These are phyloP conservation scores for Synchiropus splendidus DNA, from an alignment of 2,113 vertebrate species.

Conservation along the genomic window DNA sequence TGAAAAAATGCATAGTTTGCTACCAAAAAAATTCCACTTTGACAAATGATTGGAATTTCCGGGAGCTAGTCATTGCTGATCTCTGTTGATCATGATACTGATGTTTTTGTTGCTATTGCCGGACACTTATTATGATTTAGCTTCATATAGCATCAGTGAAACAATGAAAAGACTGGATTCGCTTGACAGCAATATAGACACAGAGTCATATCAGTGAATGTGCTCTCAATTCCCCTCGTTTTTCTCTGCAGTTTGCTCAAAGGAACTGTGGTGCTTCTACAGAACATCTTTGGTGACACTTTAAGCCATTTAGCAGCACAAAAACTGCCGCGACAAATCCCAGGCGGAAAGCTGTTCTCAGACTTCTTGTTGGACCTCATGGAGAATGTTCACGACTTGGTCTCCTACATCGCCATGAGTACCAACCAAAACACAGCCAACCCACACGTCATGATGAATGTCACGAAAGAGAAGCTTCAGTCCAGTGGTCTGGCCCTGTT, in stretches of 20 bases:
- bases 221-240: no score
- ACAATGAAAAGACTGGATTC: no score
- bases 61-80: no score
- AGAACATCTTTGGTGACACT: slow-evolving; percentile 31
- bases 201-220: no score
- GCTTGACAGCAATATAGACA: no score
- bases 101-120: no score
- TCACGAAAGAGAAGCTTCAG: slow-evolving; percentile 35
- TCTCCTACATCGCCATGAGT: slow-evolving; percentile 6
- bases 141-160: no score
- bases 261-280: slow-evolving; percentile 51
- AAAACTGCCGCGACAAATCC: slow-evolving; percentile 22
- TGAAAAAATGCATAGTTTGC: no score
- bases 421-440: slow-evolving; percentile 31
- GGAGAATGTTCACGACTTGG: slow-evolving; percentile 25
- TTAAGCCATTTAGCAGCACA: slow-evolving; percentile 4
- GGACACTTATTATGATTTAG: no score
- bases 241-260: slow-evolving; percentile 41
- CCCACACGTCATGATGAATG: slow-evolving; percentile 15
- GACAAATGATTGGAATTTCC: no score
- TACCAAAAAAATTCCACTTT: no score
- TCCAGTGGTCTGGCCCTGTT: slow-evolving; percentile 46
- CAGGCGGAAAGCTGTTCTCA: slow-evolving; percentile 25
- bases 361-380: slow-evolving; percentile 35
- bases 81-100: no score